Evolutionary conservation across 2,888 invertebrate species (phyloP), one percentile per base, ranked within the genome.

Genomic region (Tenthredo mesomela): DNA sequence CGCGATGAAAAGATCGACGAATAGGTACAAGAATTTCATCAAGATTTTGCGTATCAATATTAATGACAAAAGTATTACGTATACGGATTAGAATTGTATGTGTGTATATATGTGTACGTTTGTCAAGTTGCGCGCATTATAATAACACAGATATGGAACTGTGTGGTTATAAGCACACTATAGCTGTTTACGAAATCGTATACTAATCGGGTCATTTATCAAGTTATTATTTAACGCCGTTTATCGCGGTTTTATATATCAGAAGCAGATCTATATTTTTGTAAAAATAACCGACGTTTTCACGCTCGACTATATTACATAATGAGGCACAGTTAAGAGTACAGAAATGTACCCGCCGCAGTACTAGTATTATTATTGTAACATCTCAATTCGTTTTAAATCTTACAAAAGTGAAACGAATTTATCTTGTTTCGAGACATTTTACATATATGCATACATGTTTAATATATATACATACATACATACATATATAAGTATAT

Each of bases 101-200:
- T 5, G 18, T 50, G 15, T 47, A 15, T 5, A 18, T 50, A 50
- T 18, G 9, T 6, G n/a, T n/a, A 4, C 4, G 18, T 50, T 50
- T 50, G 18, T 18, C n/a, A 40, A 37, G 25, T 61, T 10, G 61
- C 25, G 25, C 12, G 25, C 12, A 25, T 54, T 54, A 54, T 21
- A 61, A 61, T 61, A 61, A 61, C 61, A 25, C 10, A 25, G 61
- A 61, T 61, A 61, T 25, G 25, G 12, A 25, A 61, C 25, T 12
- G 25, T 61, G 47, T 15, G 25, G 61, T 10, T 61, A 61, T 10
- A 61, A 61, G 25, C 25, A 61, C 10, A 25, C 29, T 77, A 77
- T 77, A 77, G 21, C 1, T 78, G 33, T 78, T 78, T 78, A 78
- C 58, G 37, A 58, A 58, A 58, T 78, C 54, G 18, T 29, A 78